A percentile compares a stretch with the other conserved stretches of the same genome.
phyloP scores from a whole-genome alignment of 1,140 invertebrate species.

The Monomorium pharaonis region DNA sequence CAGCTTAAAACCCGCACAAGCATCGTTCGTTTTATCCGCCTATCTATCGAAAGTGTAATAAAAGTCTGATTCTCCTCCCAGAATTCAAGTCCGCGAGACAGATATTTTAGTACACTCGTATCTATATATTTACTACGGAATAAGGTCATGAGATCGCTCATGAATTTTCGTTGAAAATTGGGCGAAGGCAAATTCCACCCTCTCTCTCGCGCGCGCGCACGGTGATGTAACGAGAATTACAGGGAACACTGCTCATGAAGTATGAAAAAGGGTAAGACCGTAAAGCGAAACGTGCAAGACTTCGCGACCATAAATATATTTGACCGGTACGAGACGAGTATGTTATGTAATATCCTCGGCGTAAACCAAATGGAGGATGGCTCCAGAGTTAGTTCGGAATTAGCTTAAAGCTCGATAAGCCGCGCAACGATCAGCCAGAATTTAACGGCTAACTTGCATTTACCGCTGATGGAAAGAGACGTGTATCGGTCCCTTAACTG shows the following conservation, averaged over 20 bases:
- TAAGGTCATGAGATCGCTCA: slow-evolving; percentile 1
- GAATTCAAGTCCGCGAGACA: neutral
- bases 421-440: slow-evolving; percentile 22
- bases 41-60: slow-evolving; percentile 11
- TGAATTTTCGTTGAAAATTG: slow-evolving; percentile 36
- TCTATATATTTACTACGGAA: neutral
- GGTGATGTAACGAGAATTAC: slow-evolving; percentile 26
- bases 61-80: neutral
- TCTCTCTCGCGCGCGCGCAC: neutral
- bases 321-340: slow-evolving; percentile 16
- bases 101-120: neutral
- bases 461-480: slow-evolving; percentile 37
- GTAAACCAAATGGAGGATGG: neutral
- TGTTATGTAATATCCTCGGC: neutral
- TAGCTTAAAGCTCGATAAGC: slow-evolving; percentile 46
- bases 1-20: neutral
- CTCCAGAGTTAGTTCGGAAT: slow-evolving; percentile 35
- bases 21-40: neutral
- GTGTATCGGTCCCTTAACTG: neutral
- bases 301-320: slow-evolving; percentile 34
- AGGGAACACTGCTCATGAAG: slow-evolving; percentile 30
- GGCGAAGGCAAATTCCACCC: neutral
- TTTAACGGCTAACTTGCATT: slow-evolving; percentile 45
- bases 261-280: slow-evolving; percentile 40
- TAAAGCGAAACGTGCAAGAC: slow-evolving; percentile 26